Evolutionary conservation across 2,113 vertebrate species (phyloP), one percentile per base, ranked within the genome.

Genomic region (Notothenia rossii): DNA sequence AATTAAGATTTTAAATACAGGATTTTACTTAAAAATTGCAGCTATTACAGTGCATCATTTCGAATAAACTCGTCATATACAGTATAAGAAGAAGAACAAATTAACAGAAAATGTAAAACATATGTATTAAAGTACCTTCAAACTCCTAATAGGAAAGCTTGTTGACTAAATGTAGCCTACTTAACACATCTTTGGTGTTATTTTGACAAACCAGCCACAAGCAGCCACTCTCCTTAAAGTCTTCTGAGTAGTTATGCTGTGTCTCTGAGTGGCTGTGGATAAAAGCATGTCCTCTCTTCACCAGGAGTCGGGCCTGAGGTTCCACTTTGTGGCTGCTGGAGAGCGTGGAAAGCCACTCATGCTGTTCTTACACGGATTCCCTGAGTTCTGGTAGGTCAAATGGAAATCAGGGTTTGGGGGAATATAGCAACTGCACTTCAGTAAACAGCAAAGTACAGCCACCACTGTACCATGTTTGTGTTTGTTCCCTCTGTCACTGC

Each of bases 291-390:
- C 29, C 64, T 71, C 43, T 66, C 10, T 51, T 59, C 51, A 9
- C 18, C 90, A 99, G 98, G 98, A 99, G 88, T 99, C 98, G 0
- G 98, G 98, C 61, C 92, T 99, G 83, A 95, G 98, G 91, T 99
- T 99, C 89, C 98, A 99, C 90, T 99, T 99, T 92, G 98, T 99
- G 43, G 98, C 98, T 81, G 96, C 97, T 2, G 98, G 98, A 79
- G 98, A 98, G 88, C 94, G 98, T 90, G 98, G 98, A 56, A 99
- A 98, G 93, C 98, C 98, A 3, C 97, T 99, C 72, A 97, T 99
- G 97, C 86, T 99, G 74, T 96, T 99, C 75, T 92, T 99, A 74
- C 98, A 99, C 43, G 98, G 98, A 86, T 99, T 99, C 91, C 98
- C 98, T 50, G 98, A 99, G 90, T 99, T 99, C 96, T 99, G 98